Base-by-base conservation (phyloP, 2,113 vertebrate species). In the Hassar affinis region DNA sequence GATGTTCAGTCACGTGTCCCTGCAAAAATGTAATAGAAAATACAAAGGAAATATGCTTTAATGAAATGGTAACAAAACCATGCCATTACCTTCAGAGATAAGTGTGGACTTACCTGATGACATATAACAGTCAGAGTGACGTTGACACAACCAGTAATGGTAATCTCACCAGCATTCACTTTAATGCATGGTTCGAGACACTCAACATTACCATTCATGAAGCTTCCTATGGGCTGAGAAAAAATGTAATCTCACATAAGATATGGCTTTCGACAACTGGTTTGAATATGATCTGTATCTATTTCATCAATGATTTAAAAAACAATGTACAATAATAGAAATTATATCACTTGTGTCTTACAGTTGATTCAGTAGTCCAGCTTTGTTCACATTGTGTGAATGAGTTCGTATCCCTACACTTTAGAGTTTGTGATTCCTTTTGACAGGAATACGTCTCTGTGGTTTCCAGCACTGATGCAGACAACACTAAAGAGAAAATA, bases 171-270 rank as follows among this genome's bases (percentile, higher is more conserved):
- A 27, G 0, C 0, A 3, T 8, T 52, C 0, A 33, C 68, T 9
- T 3, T 15, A 5, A n/a, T 35, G 79, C 92, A 93, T 0, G 92
- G 91, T 25, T 1, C 0, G 0, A 1, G 1, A 61, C 89, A 91
- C 1, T 7, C 0, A 0, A 0, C 4, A 0, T 0, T 0, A 0
- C 0, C 0, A 1, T 0, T 5, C 0, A 5, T 0, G 15, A 30
- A 64, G 0, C 0, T 0, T 1, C 88, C 92, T 20, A 92, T 69
- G 1, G 15, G 0, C 91, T 92, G 62, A 42, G 57, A 38, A 9
- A n/a, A 85, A 81, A 83, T 27, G 45, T 6, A 25, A 66, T 25
- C 57, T 6, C 33, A 22, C 1, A 38, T 61, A n/a, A 68, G 38
- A 45, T 51, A 61, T 45, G 15, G 20, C 6, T n/a, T 6, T 64